Evolutionary conservation across 2,888 invertebrate genomes (phyloP), one percentile per base, ranked within the genome.

Genomic region (Ariolimax columbianus): DNA sequence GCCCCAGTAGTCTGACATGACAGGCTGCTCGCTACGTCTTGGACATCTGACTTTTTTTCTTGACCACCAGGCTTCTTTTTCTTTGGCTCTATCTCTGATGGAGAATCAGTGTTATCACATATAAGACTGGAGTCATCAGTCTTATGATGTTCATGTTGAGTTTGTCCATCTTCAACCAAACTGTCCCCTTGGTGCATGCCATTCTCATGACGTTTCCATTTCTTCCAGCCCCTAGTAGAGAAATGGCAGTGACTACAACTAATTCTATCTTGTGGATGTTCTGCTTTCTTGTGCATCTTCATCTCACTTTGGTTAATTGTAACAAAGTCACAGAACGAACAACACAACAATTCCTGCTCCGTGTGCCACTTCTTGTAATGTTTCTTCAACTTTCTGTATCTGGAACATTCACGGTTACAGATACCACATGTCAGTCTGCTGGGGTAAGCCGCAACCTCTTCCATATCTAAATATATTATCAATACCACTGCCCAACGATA

Each of bases 261-360:
- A 30, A 77, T 26, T 77, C 55, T 77, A 17, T 77, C 77, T 26
- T 59, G 11, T 55, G 33, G 36, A 82, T 87, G 59, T 70, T 75
- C 43, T 83, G 75, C 30, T 26, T 66, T 36, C 43, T 66, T 75
- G 66, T 59, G 77, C 66, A 38, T 83, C 7, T 30, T 63, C 17
- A 66, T 59, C 11, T 43, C 77, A 19, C 23, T 51, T 7, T 55
- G 55, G 55, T 51, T 23, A 55, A 36, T 11, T 36, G 55, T 55
- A 36, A 77, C 33, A 55, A 55, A 51, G 1, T 33, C 19, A 77
- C 77, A 77, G 11, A 77, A 77, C 17, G 6, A 33, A 43, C 77
- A 77, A 77, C 36, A 36, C 1, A 63, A 6, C 51, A 77, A 33
- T 36, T 30, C 77, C 36, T 38, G 23, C 55, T 77, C 77, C 43